These are phyloP conservation scores for Zoroaster sp. DNA, from an alignment of 53 echinoderm and acorn worm genomes.

Conservation along the genomic window DNA sequence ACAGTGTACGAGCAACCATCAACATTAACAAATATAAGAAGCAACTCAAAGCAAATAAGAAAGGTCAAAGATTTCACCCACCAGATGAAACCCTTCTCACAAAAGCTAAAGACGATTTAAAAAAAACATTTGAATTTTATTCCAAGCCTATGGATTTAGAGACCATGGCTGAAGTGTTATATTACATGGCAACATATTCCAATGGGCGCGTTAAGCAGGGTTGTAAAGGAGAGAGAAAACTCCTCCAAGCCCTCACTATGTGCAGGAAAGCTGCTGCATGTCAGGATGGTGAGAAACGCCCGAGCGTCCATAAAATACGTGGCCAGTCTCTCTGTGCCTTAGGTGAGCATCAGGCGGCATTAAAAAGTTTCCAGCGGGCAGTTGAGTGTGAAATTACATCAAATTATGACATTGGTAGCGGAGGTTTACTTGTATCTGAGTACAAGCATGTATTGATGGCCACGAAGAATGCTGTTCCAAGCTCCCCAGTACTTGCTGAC, in stretches of 20 bases:
- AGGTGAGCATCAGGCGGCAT: slow-evolving; percentile 18
- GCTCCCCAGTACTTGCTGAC: not conserved
- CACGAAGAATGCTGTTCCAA: no score
- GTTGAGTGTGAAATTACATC: slow-evolving; percentile 7
- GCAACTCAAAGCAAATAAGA: not conserved
- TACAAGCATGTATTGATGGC: not conserved
- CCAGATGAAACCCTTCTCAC: not conserved
- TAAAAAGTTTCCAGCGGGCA: slow-evolving; percentile 33
- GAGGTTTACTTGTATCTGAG: not conserved
- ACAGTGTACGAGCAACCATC: not conserved
- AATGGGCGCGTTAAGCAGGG: not conserved
- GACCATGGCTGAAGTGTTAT: not conserved
- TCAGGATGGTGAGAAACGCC: slow-evolving; percentile 19
- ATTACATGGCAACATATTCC: not conserved
- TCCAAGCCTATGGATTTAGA: not conserved
- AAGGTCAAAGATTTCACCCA: not conserved
- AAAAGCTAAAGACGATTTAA: not conserved
- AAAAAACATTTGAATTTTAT: not conserved
- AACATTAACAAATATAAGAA: not conserved
- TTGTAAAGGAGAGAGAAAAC: not conserved
- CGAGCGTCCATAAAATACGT: slow-evolving; percentile 21
- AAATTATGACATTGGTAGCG: no score
- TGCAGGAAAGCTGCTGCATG: slow-evolving; percentile 14
- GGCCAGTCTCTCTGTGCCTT: slow-evolving; percentile 36
- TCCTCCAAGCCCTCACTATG: not conserved